Base-by-base conservation (phyloP, 2,797 vertebrate species). In the Taenioides sp. region DNA sequence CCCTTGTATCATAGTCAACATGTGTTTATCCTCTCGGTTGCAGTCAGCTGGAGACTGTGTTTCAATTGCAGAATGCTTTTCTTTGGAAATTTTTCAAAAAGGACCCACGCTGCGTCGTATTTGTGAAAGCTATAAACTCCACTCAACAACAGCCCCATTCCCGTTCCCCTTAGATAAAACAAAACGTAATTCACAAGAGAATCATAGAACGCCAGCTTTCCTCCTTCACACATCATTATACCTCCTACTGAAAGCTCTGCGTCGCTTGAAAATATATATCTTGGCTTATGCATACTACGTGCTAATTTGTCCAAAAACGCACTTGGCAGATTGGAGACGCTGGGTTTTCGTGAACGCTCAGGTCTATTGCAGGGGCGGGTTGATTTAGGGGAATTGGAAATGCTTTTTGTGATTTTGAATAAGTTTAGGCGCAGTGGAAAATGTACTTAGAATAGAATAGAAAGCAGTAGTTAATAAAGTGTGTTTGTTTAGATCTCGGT, bases 181-280 rank as follows among this genome's bases (percentile, higher is more conserved):
- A 78, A 77, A 79, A 73, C 49, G 55, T 77, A 67, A 80, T 83
- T 78, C 82, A 77, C 55, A 1, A 23, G 78, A 68, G 77, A 83
- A 80, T 80, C n/a, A 50, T 86, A 71, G 85, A 86, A 82, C 77
- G 75, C 80, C 84, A 86, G 80, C 84, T 84, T 87, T 87, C 83
- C 79, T 79, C 76, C 68, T 86, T 90, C 84, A 83, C 85, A 85
- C 85, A 77, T 84, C 65, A 79, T 85, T 83, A 81, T 78, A 79
- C 83, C 82, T 83, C 80, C 81, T 60, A 76, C 83, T 80, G 72
- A 81, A 86, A 79, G 71, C 76, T 76, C 73, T 74, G 75, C 28
- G 66, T 73, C 40, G 79, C 83, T 77, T 82, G 76, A 85, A 83
- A 87, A 82, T 79, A 80, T 77, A 80, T 70, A 83, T 82, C 65